These are phyloP conservation scores for Euclidia mi DNA, from an alignment of 2,888 invertebrate genomes.

Conservation along the genomic window DNA sequence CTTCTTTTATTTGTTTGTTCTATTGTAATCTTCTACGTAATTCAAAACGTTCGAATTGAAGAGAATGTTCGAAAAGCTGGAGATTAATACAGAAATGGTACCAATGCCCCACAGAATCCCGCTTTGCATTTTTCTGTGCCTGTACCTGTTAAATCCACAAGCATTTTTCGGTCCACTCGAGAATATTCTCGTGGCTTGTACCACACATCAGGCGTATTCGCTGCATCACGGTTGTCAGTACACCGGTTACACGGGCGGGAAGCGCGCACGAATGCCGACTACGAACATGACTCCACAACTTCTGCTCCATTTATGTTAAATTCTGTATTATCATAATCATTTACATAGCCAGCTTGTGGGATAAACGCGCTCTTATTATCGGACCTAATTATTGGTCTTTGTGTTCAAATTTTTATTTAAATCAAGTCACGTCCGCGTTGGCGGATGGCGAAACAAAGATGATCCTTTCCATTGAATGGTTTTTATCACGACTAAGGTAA, in stretches of 20 bases:
- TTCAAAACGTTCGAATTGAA: too few relatives aligned
- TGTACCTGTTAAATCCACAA: too few relatives aligned
- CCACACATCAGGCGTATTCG: slow-evolving; percentile 57
- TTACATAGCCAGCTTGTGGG: slow-evolving; percentile 82
- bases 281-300: slow-evolving; percentile 83
- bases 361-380: slow-evolving; percentile 82
- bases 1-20: too few relatives aligned
- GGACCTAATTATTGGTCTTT: slow-evolving; percentile 87
- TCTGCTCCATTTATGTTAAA: slow-evolving; percentile 85
- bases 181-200: slow-evolving; percentile 41
- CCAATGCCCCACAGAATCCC: too few relatives aligned
- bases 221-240: slow-evolving; percentile 77
- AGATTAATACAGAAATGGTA: too few relatives aligned
- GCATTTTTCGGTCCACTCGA: slow-evolving; percentile 40
- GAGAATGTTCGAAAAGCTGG: too few relatives aligned
- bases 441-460: slow-evolving; percentile 63
- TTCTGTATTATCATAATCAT: slow-evolving; percentile 86
- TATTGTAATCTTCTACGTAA: too few relatives aligned
- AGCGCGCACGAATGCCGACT: slow-evolving; percentile 72
- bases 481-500: slow-evolving; percentile 19
- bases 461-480: slow-evolving; percentile 39
- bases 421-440: slow-evolving; percentile 75
- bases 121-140: too few relatives aligned
- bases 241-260: slow-evolving; percentile 71
- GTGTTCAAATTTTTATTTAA: slow-evolving; percentile 85